These are phyloP conservation scores for Redunca redunca DNA, from an alignment of 2,113 vertebrate species.

Conservation along the genomic window DNA sequence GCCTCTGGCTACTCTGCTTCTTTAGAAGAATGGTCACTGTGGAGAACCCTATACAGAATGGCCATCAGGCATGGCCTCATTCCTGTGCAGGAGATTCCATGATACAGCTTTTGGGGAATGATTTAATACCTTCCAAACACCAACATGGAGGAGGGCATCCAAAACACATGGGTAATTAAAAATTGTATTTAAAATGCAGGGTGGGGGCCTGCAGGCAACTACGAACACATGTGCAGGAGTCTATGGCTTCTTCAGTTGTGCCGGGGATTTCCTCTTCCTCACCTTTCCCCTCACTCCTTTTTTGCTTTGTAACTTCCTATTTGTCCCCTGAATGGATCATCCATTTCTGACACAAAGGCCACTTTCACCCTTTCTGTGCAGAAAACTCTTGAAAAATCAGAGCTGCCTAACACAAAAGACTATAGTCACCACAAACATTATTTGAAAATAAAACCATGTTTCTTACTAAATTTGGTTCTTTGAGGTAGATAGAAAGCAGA, in stretches of 20 bases:
- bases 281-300: not conserved
- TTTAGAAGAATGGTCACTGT: not conserved
- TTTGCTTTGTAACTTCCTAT: not conserved
- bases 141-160: not conserved
- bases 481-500: not conserved
- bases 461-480: not conserved
- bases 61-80: not conserved
- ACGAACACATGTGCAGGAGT: not conserved
- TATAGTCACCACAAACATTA: not conserved
- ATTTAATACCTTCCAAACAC: not conserved
- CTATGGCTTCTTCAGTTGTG: not conserved
- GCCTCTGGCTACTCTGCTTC: not conserved
- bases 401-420: not conserved
- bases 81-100: not conserved
- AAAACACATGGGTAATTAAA: not conserved
- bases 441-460: not conserved
- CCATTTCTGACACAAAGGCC: not conserved
- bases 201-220: not conserved
- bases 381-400: constrained; percentile 23
- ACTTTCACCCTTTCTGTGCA: not conserved
- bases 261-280: not conserved
- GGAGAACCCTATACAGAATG: not conserved
- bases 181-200: not conserved
- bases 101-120: not conserved
- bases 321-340: not conserved